phyloP scores from a whole-genome alignment of 2,888 invertebrate species.

The Hypselothyrea guttata region DNA sequence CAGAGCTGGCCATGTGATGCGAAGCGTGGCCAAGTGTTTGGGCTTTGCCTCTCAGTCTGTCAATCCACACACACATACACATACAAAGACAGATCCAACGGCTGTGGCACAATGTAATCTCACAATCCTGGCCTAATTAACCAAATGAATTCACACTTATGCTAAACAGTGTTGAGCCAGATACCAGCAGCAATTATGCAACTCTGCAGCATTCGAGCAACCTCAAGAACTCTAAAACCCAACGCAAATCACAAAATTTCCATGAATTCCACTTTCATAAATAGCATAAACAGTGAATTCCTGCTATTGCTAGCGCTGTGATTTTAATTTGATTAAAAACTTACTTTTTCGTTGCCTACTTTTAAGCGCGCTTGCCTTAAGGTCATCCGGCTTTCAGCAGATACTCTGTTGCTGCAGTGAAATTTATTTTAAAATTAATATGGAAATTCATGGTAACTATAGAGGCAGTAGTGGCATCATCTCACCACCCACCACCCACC shows the following conservation, averaged over 20 bases:
- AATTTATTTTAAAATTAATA: constrained; percentile 49
- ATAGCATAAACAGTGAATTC: constrained; percentile 1
- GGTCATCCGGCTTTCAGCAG: constrained; percentile 42
- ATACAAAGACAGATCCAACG: constrained; percentile 1
- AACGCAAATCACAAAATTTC: too few species aligned
- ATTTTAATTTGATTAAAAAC: constrained; percentile 40
- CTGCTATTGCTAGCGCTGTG: not conserved
- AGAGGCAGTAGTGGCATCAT: not conserved
- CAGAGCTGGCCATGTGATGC: constrained; percentile 31
- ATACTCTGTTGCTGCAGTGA: constrained; percentile 36
- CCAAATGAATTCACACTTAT: constrained; percentile 72
- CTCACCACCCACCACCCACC: not conserved
- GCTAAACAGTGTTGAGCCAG: constrained; percentile 38
- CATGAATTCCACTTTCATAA: not conserved
- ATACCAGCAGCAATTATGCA: constrained; percentile 34
- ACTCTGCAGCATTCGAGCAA: constrained; percentile 22
- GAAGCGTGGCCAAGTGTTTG: constrained; percentile 23
- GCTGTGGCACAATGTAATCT: constrained; percentile 34
- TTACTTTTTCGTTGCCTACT: constrained; percentile 45
- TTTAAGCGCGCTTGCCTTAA: constrained; percentile 33
- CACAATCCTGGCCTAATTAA: constrained; percentile 62
- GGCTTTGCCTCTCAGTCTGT: constrained; percentile 4
- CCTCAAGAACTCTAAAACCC: not conserved
- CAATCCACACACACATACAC: constrained; percentile 14
- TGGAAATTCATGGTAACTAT: constrained; percentile 19